phyloP scores from a whole-genome alignment of 2,797 vertebrate species.

The Chloroceryle inda region DNA sequence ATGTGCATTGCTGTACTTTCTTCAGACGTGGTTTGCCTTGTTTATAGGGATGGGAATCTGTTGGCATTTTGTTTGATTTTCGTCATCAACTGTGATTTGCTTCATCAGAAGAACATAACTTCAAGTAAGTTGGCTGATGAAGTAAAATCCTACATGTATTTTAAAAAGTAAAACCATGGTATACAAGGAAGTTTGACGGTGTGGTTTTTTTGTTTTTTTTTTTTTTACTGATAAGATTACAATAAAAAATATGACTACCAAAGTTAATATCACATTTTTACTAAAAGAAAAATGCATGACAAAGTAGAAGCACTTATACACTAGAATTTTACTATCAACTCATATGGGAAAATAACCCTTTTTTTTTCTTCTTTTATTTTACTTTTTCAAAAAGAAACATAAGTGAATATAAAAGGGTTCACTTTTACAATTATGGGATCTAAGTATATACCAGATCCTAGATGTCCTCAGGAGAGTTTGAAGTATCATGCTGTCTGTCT shows the following conservation, averaged over 20 bases:
- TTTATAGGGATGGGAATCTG: not conserved
- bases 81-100: not conserved
- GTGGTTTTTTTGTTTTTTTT: no score
- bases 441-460: conserved; percentile 52
- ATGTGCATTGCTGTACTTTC: not conserved
- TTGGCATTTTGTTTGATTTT: conserved; percentile 15
- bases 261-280: not conserved
- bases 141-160: not conserved
- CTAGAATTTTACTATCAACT: not conserved
- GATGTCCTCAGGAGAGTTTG: conserved; percentile 43
- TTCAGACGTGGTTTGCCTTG: not conserved
- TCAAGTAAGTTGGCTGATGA: not conserved
- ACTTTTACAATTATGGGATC: conserved; percentile 54
- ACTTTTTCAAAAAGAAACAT: not conserved
- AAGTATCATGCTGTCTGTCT: conserved; percentile 38
- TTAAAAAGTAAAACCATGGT: not conserved
- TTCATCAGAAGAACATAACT: not conserved
- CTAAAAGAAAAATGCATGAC: not conserved
- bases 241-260: not conserved
- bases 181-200: not conserved
- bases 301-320: not conserved
- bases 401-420: conserved; percentile 50
- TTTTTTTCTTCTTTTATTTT: not conserved
- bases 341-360: not conserved
- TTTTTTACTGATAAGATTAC: not conserved